Evolutionary conservation across 2,797 vertebrate genomes (phyloP).

Genomic region (Myiothlypis coronata): DNA sequence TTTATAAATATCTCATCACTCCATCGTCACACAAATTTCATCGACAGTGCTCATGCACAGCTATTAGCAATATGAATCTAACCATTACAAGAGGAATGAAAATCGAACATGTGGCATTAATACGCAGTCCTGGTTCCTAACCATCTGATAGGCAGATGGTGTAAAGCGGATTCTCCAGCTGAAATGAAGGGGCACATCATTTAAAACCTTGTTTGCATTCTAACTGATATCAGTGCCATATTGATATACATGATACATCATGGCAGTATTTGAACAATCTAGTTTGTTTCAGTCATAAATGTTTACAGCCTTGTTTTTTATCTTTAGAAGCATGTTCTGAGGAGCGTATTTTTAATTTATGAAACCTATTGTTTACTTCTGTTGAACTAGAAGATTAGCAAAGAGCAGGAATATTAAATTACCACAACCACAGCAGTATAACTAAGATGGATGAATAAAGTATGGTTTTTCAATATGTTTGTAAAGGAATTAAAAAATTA

Average conservation of each 20-base stretch:
- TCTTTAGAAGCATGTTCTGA: conserved; percentile 80
- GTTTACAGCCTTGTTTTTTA: conserved; percentile 82
- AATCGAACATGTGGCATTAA: conserved; percentile 95
- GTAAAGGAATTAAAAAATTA: conserved; percentile 78
- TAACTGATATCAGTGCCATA: conserved; percentile 99
- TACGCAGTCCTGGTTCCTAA: conserved; percentile 89
- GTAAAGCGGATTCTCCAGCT: conserved; percentile 89
- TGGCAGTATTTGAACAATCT: conserved; percentile 87
- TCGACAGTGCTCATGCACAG: conserved; percentile 86
- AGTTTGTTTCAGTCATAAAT: conserved; percentile 85
- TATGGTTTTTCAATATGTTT: conserved; percentile 72
- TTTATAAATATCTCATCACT: conserved; percentile 90
- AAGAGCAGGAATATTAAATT: conserved; percentile 78
- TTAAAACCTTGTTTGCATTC: conserved; percentile 99
- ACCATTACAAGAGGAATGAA: conserved; percentile 83
- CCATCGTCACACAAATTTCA: conserved; percentile 85
- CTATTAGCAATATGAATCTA: conserved; percentile 91
- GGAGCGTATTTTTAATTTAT: conserved; percentile 82
- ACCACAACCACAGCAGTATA: conserved; percentile 71
- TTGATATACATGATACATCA: conserved; percentile 98
- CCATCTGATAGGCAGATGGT: conserved; percentile 99
- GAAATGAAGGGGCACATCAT: conserved; percentile 97
- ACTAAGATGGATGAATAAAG: conserved; percentile 76
- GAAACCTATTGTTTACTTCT: conserved; percentile 82
- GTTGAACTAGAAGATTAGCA: conserved; percentile 78